Percentiles rank a stretch among this genome's conserved stretches.
phyloP scores from a whole-genome alignment of 1,140 invertebrate species.

The Ladona fulva region DNA sequence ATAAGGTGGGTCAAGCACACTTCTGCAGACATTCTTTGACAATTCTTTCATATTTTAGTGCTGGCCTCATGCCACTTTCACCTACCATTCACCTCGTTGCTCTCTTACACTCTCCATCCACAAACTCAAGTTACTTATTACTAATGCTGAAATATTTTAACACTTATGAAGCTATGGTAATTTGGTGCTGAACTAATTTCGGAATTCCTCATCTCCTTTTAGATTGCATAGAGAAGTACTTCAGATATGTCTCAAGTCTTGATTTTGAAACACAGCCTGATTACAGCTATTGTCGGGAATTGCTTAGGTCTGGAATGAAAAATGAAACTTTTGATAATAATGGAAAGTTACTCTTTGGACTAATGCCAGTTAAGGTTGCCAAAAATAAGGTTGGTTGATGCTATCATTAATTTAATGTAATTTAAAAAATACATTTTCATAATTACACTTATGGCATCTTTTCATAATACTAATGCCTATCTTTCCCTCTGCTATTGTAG shows the following conservation, averaged over 20 bases:
- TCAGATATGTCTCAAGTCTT: constrained; percentile 49
- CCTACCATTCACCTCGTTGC: no score
- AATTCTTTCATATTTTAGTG: no score
- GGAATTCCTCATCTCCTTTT: constrained; percentile 25
- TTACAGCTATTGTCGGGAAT: constrained; percentile 42
- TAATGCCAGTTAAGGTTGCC: background rate
- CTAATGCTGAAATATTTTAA: constrained; percentile 14
- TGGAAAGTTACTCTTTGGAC: constrained; percentile 32
- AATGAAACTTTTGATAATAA: constrained; percentile 33
- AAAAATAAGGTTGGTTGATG: background rate
- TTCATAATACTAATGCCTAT: no score
- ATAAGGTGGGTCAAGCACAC: no score
- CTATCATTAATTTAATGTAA: no score
- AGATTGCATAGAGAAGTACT: constrained; percentile 46
- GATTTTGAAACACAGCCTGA: constrained; percentile 55
- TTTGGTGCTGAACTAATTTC: constrained; percentile 11
- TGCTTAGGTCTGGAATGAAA: constrained; percentile 38
- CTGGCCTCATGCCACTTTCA: no score
- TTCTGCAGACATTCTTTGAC: no score
- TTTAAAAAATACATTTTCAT: no score
- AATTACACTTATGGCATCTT: no score
- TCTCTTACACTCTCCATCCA: no score
- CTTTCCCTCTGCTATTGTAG: constrained; percentile 15
- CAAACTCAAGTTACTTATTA: no score
- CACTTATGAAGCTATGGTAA: constrained; percentile 15